phyloP scores from a whole-genome alignment of 2,797 vertebrate genomes.

The Malurus splendens region DNA sequence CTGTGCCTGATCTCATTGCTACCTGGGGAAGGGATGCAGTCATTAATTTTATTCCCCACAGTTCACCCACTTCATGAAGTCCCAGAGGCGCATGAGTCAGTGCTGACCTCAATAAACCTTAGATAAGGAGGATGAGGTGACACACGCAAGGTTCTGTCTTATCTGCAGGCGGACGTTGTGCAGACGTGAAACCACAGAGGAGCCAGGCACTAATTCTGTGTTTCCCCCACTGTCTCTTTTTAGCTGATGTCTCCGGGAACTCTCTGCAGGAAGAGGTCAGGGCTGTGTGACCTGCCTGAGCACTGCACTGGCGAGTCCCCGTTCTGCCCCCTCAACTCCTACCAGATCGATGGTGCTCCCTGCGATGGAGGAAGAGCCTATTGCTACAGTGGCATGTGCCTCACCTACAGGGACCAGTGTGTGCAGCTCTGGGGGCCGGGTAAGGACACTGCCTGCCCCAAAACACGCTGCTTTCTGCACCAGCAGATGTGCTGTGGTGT shows the following conservation, averaged over 20 bases:
- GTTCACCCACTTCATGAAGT: background rate
- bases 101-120: background rate
- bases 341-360: slow-evolving; percentile 83
- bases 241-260: slow-evolving; percentile 86
- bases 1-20: background rate
- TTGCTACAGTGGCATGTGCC: slow-evolving; percentile 97
- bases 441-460: slow-evolving; percentile 53
- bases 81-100: background rate
- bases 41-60: background rate
- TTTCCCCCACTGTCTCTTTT: background rate
- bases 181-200: background rate
- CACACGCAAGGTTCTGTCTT: background rate
- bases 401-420: slow-evolving; percentile 91
- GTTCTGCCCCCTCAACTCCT: slow-evolving; percentile 91
- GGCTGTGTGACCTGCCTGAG: slow-evolving; percentile 90
- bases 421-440: slow-evolving; percentile 89
- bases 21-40: background rate
- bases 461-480: background rate
- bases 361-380: slow-evolving; percentile 82
- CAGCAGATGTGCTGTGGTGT: background rate
- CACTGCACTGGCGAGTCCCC: slow-evolving; percentile 88
- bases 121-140: background rate
- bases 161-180: background rate
- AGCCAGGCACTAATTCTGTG: background rate
- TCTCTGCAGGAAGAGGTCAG: slow-evolving; percentile 79